Evolutionary conservation across 2,113 vertebrate genomes (phyloP).

Genomic region (Thymallus thymallus): DNA sequence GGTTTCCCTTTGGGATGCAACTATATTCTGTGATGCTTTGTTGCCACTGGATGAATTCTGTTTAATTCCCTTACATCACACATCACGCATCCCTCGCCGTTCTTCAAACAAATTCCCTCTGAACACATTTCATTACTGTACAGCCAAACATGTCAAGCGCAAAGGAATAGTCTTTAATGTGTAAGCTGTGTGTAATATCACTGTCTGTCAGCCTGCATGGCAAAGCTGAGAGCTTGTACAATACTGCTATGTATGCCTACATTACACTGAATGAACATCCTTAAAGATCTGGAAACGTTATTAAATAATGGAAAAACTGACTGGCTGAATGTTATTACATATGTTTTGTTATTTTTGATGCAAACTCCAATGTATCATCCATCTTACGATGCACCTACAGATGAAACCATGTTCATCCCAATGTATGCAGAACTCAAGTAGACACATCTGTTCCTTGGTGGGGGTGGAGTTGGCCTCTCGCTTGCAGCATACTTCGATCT

Average conservation of each 20-base stretch:
- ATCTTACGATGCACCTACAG: not conserved
- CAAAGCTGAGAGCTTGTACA: not conserved
- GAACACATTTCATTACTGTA: slow-evolving; percentile 1
- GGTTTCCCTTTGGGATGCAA: too few species aligned
- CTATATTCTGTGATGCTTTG: not conserved
- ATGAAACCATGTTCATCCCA: not conserved
- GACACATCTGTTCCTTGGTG: slow-evolving; percentile 18
- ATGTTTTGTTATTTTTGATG: not conserved
- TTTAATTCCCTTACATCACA: slow-evolving; percentile 3
- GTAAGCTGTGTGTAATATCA: not conserved
- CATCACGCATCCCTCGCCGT: not conserved
- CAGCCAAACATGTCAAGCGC: not conserved
- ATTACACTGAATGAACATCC: not conserved
- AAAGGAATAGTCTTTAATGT: not conserved
- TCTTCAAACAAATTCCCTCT: not conserved
- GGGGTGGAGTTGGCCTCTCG: not conserved
- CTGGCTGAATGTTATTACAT: not conserved
- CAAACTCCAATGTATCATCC: not conserved
- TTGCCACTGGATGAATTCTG: not conserved
- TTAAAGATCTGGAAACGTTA: not conserved
- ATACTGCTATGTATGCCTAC: not conserved
- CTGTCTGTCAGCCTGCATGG: not conserved
- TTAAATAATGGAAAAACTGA: not conserved
- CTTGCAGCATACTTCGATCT: slow-evolving; percentile 24
- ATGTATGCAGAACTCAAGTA: not conserved